Conservation (phyloP, 1,140 invertebrate species). For the Pygmarrhopalites habei region DNA sequence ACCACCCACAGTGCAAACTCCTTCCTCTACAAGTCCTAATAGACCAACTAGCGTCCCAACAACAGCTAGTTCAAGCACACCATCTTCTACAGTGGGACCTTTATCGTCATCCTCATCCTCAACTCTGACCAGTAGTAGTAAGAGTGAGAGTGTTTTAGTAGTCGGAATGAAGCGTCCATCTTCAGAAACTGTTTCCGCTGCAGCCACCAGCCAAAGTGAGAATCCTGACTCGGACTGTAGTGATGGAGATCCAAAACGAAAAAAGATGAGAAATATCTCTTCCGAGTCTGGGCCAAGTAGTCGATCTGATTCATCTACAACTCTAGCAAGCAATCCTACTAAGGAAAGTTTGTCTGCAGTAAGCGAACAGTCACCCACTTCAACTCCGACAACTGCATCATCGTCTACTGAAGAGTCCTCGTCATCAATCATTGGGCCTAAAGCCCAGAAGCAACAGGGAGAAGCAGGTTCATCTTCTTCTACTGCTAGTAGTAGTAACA, state of each 20-base stretch:
- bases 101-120: conserved; percentile 1
- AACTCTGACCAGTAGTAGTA: background rate
- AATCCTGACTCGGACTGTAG: conserved; percentile 31
- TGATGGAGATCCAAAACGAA: conserved; percentile 54
- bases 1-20: no score
- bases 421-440: no score
- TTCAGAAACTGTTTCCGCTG: conserved; percentile 14
- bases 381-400: background rate
- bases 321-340: background rate
- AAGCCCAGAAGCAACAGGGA: no score
- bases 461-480: no score
- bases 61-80: background rate
- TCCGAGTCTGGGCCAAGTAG: no score
- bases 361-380: no score
- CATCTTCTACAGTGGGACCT: background rate
- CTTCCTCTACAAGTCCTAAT: no score
- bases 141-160: no score
- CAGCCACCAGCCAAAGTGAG: background rate
- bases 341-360: background rate
- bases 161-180: conserved; percentile 28
- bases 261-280: conserved; percentile 47
- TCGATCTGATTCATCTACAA: no score
- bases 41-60: no score
- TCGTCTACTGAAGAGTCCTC: no score
- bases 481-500: background rate